Base-by-base conservation (phyloP, 1,140 invertebrate genomes). In the Aphaenogaster floridana region DNA sequence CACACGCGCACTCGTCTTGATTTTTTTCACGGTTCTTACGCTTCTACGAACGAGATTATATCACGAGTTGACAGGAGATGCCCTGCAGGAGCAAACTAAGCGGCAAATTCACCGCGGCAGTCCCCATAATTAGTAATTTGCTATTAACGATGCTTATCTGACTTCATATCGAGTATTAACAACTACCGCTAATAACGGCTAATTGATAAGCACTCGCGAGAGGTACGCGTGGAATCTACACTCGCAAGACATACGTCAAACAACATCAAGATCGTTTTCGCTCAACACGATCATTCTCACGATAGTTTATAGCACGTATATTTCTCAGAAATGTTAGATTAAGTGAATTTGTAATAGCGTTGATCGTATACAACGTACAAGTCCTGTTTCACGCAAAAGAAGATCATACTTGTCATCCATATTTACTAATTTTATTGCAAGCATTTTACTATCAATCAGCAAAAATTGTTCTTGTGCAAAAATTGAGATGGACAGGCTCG, bases 141-240 rank as follows among this genome's bases (percentile, higher is more conserved):
- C 66, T 9, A 72, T 74, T 48, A 83, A 59, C 39, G 52, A 74
- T 54, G 28, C 54, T 84, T 84, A 84, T 84, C 54, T 42, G n/a
- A 71, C 15, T 81, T 17, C 8, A 9, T 15, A 59, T 83, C 80
- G 54, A 39, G 21, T 74, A 74, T 74, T 61, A 74, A 74, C 28
- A 59, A 48, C 69, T 61, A 48, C 54, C 54, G 69, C 28, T 57
- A 84, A 50, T 76, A 84, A 84, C 69, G 69, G 42, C 54, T 57
- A 74, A 76, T 74, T 74, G 80, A 84, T 84, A 50, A 84, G 69
- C 59, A 48, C 66, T 6, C 0, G 3, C 1, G 45, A 45, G n/a
- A 48, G 28, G 5, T 39, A 45, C 8, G 28, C 11, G 34, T 39
- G 34, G 69, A 74, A 61, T 48, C 54, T 36, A n/a, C 11, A 36